These are phyloP conservation scores for Buathra laborator DNA, from an alignment of 2,888 invertebrate genomes.

Conservation along the genomic window DNA sequence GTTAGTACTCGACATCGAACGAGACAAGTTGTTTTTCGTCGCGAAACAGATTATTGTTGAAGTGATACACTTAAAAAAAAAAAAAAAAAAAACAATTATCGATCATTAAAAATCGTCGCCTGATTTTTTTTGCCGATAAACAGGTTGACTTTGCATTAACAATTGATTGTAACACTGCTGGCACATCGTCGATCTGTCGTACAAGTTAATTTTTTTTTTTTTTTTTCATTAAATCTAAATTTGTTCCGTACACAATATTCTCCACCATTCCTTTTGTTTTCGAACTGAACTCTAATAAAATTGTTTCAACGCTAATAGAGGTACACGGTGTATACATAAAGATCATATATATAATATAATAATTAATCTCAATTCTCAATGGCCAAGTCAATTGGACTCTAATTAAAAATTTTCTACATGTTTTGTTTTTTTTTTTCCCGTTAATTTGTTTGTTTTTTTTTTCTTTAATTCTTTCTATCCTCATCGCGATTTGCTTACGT, in stretches of 20 bases:
- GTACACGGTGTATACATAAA: slow-evolving; percentile 65
- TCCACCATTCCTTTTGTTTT: slow-evolving; percentile 37
- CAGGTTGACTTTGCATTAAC: slow-evolving; percentile 18
- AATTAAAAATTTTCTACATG: slow-evolving; percentile 68
- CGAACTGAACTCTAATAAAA: slow-evolving; percentile 52
- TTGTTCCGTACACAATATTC: slow-evolving; percentile 43
- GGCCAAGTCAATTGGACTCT: slow-evolving; percentile 78
- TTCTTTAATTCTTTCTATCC: slow-evolving; percentile 53
- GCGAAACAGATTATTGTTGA: neutral
- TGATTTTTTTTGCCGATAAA: slow-evolving; percentile 12
- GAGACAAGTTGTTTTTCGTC: slow-evolving; percentile 22
- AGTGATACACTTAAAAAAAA: slow-evolving; percentile 2
- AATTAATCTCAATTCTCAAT: slow-evolving; percentile 80
- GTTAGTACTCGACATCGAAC: slow-evolving; percentile 52
- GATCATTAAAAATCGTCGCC: neutral
- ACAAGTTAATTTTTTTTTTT: slow-evolving; percentile 23
- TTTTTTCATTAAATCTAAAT: slow-evolving; percentile 30
- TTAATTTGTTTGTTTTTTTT: slow-evolving; percentile 22
- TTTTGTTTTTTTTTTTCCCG: slow-evolving; percentile 32
- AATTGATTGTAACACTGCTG: slow-evolving; percentile 47
- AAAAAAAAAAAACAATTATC: neutral
- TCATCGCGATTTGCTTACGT: slow-evolving; percentile 64
- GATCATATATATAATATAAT: slow-evolving; percentile 65
- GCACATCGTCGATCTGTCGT: neutral
- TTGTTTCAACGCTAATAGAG: slow-evolving; percentile 64